Conservation (phyloP, 2,888 invertebrate genomes). For the Archips xylosteana region DNA sequence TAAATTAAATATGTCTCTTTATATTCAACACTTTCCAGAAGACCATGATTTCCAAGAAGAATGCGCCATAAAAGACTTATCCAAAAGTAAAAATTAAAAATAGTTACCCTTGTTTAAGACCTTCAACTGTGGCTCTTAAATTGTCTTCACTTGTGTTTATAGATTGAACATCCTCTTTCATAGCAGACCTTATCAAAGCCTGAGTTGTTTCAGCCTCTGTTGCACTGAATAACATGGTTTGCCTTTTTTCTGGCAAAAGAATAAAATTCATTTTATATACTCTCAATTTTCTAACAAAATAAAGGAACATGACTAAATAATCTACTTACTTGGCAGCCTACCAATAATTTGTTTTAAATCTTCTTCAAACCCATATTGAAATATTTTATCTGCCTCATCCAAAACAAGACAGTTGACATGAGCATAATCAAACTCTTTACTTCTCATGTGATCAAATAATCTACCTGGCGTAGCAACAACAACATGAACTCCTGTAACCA, state of each 20-base stretch:
- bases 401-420: slow-evolving; percentile 96
- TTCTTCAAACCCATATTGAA: slow-evolving; percentile 98
- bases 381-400: slow-evolving; percentile 98
- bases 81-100: not conserved
- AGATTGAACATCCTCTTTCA: slow-evolving; percentile 95
- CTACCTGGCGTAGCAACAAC: slow-evolving; percentile 98
- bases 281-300: too few relatives aligned
- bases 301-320: not conserved
- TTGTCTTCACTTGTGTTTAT: slow-evolving; percentile 96
- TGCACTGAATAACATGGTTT: slow-evolving; percentile 99
- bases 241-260: slow-evolving; percentile 92
- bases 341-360: slow-evolving; percentile 97
- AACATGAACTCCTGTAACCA: slow-evolving; percentile 90
- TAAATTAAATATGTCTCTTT: not conserved
- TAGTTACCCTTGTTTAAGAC: slow-evolving; percentile 89
- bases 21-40: not conserved
- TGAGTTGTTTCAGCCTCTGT: slow-evolving; percentile 97
- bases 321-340: slow-evolving; percentile 93
- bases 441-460: slow-evolving; percentile 96
- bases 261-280: not conserved
- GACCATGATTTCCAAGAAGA: too few relatives aligned
- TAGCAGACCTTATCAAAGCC: slow-evolving; percentile 93
- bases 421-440: slow-evolving; percentile 95
- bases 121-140: slow-evolving; percentile 92
- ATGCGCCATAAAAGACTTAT: not conserved